Percentiles rank a stretch among this genome's conserved stretches.
Evolutionary conservation across 2,888 invertebrate species (phyloP).

Genomic region (Napeogenes inachia): DNA sequence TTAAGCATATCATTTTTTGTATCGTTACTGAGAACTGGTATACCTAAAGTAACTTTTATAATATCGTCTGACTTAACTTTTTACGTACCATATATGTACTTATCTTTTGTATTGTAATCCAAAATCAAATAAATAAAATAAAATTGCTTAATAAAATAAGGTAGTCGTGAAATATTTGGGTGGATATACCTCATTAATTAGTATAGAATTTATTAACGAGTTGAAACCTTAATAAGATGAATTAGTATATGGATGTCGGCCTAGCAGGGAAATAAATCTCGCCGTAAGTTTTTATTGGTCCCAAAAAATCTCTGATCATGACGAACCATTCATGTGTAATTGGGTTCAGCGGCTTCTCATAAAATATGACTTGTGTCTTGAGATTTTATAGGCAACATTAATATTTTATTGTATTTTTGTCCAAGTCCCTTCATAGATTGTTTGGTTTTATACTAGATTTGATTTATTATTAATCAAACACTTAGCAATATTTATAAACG

Average conservation of each 20-base stretch:
- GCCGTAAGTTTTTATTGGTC: constrained; percentile 60
- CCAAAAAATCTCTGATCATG: constrained; percentile 70
- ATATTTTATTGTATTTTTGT: constrained; percentile 71
- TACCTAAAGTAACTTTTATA: not conserved
- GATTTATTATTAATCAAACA: not conserved
- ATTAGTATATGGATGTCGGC: constrained; percentile 51
- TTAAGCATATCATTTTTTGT: constrained; percentile 23
- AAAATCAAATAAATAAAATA: not conserved
- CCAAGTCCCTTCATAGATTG: constrained; percentile 45
- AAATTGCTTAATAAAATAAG: constrained; percentile 1
- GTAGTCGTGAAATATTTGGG: constrained; percentile 29
- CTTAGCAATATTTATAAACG: too few species aligned
- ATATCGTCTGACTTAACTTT: not conserved
- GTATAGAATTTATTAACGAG: constrained; percentile 51
- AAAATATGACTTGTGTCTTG: constrained; percentile 68
- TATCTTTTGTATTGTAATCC: not conserved
- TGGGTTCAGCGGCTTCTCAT: constrained; percentile 69
- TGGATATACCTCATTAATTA: constrained; percentile 37
- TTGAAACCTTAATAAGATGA: constrained; percentile 55
- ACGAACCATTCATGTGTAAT: constrained; percentile 73
- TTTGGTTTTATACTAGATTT: constrained; percentile 24
- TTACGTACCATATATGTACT: not conserved
- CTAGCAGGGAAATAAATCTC: constrained; percentile 64
- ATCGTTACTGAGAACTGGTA: not conserved
- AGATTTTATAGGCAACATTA: constrained; percentile 73